These are phyloP conservation scores for Drosophila bipectinata DNA, from an alignment of 1,140 invertebrate genomes.

Conservation along the genomic window DNA sequence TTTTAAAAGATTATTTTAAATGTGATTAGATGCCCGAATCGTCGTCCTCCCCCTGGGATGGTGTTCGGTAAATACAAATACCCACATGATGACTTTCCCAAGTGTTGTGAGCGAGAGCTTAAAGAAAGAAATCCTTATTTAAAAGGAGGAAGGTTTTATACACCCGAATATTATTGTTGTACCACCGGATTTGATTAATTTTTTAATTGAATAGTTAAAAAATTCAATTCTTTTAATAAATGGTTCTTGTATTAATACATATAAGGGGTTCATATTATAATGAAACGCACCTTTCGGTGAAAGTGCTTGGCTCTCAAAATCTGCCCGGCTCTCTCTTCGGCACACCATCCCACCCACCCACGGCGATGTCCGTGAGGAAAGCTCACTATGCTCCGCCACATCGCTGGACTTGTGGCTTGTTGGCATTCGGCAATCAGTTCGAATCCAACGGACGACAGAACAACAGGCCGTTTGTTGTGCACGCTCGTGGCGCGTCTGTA, in stretches of 20 bases:
- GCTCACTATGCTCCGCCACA: constrained; percentile 2
- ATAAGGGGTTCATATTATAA: not conserved
- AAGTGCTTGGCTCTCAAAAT: constrained; percentile 5
- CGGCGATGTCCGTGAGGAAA: constrained; percentile 23
- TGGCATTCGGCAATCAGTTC: constrained; percentile 66
- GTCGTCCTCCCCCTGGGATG: not conserved
- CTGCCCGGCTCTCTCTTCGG: not conserved
- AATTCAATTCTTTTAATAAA: not conserved
- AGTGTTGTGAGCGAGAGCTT: constrained; percentile 26
- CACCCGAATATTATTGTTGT: too few species aligned
- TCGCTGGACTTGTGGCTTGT: constrained; percentile 38
- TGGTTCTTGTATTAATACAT: not conserved
- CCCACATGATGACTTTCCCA: constrained; percentile 30
- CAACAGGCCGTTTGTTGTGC: constrained; percentile 63
- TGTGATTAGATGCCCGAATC: constrained; percentile 19
- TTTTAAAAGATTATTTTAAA: not conserved
- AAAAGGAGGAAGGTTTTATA: too few species aligned
- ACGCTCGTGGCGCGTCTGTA: constrained; percentile 64
- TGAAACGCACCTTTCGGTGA: not conserved
- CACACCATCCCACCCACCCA: not conserved
- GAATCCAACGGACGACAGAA: constrained; percentile 62
- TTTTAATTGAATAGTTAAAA: too few species aligned
- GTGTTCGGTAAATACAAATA: constrained; percentile 22
- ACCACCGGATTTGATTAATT: too few species aligned
- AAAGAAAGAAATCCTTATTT: not conserved